Conservation (phyloP, 37 sponge, comb jelly and placozoan genomes). For the Spongilla lacustris region DNA sequence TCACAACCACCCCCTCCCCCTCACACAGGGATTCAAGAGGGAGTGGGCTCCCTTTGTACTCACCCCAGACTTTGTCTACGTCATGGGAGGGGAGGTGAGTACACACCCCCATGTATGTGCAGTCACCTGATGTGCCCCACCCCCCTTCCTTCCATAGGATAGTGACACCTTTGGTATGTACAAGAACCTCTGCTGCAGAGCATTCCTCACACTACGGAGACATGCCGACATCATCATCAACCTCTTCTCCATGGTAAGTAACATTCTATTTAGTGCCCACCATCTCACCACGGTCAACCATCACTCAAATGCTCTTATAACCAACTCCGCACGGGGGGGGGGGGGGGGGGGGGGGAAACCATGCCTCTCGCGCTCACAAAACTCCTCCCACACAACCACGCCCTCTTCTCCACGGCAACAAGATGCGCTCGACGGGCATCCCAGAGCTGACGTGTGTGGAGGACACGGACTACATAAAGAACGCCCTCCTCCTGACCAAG, state of each 20-base stretch:
- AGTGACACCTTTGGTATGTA: constrained; percentile 54
- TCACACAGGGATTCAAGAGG: constrained; percentile 78
- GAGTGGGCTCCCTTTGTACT: constrained; percentile 96
- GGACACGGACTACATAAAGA: constrained; percentile 69
- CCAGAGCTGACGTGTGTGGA: constrained; percentile 87
- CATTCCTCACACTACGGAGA: constrained; percentile 78
- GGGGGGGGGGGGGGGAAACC: too few relatives aligned
- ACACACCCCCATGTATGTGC: neutral
- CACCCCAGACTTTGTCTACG: constrained; percentile 93
- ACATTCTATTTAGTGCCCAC: neutral
- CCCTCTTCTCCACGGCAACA: neutral
- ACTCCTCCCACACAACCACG: too few relatives aligned
- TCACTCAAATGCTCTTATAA: neutral
- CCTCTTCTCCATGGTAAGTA: constrained; percentile 81
- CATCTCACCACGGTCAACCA: neutral
- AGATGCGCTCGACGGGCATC: constrained; percentile 89
- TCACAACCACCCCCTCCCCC: neutral
- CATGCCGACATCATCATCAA: constrained; percentile 84
- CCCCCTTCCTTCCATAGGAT: constrained; percentile 13
- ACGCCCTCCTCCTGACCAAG: constrained; percentile 68
- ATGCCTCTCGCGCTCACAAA: too few relatives aligned
- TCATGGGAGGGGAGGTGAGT: constrained; percentile 87
- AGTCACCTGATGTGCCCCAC: neutral
- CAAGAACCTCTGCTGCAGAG: constrained; percentile 80
- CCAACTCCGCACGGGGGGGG: too few relatives aligned